phyloP scores from a whole-genome alignment of 1,140 invertebrate genomes.

The Heliconius congener region DNA sequence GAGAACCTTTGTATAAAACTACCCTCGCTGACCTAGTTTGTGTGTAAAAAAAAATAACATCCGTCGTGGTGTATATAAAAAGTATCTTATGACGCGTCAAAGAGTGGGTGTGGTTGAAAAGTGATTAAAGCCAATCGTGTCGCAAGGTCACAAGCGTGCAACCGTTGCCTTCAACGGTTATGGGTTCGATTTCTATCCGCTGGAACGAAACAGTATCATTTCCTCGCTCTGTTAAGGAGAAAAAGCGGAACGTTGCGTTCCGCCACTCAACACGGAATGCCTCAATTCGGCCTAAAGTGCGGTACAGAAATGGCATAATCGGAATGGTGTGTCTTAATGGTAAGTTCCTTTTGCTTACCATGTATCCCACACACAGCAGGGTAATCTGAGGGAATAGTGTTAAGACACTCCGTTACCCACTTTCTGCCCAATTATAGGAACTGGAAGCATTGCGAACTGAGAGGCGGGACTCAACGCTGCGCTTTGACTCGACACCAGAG shows the following conservation, averaged over 20 bases:
- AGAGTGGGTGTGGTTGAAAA: too few species aligned
- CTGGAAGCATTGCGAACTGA: too few species aligned
- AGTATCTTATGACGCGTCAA: too few species aligned
- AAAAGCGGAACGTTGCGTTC: background rate
- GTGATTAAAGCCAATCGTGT: background rate
- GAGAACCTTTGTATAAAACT: constrained; percentile 1
- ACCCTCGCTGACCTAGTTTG: background rate
- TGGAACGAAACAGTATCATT: background rate
- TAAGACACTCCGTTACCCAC: too few species aligned
- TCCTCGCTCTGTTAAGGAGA: background rate
- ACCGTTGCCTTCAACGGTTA: background rate
- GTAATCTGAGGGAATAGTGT: too few species aligned
- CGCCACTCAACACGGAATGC: background rate
- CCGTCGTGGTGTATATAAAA: constrained; percentile 25
- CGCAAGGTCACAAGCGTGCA: background rate
- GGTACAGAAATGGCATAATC: background rate
- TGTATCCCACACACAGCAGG: too few species aligned
- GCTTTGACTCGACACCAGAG: too few species aligned
- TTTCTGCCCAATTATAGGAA: too few species aligned
- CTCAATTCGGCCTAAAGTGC: background rate
- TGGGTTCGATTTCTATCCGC: background rate
- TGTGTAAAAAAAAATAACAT: background rate
- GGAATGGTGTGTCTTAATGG: background rate
- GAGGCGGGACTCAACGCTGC: too few species aligned
- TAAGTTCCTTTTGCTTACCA: too few species aligned